A percentile compares a stretch with the other conserved stretches of the same genome.
Conservation (phyloP, 2,888 invertebrate species). For the Agelastica alni region DNA sequence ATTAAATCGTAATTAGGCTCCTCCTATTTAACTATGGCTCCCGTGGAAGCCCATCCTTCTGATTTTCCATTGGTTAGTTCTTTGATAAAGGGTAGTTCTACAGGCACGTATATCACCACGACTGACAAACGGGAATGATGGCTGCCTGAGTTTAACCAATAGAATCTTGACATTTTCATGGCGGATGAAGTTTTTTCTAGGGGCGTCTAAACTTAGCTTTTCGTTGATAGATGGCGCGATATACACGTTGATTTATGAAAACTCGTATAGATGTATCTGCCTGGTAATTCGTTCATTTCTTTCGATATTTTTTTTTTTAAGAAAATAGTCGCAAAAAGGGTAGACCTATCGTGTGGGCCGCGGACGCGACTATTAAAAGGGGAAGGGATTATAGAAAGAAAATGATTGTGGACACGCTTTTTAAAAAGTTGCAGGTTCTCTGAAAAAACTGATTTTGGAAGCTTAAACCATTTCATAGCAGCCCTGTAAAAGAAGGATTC, state of each 20-base stretch:
- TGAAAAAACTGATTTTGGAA: too few relatives aligned
- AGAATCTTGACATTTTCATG: slow-evolving; percentile 42
- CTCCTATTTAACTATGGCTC: slow-evolving; percentile 55
- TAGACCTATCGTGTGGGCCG: too few relatives aligned
- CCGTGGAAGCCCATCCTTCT: slow-evolving; percentile 38
- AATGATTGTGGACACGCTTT: too few relatives aligned
- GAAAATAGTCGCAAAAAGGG: too few relatives aligned
- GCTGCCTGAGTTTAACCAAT: slow-evolving; percentile 59
- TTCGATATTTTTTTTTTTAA: too few relatives aligned
- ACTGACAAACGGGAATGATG: slow-evolving; percentile 58
- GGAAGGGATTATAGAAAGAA: too few relatives aligned
- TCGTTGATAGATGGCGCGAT: slow-evolving; percentile 45
- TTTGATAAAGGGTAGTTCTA: slow-evolving; percentile 48
- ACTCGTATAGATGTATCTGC: slow-evolving; percentile 1
- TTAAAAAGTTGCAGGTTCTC: too few relatives aligned
- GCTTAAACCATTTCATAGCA: too few relatives aligned
- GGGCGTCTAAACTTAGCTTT: slow-evolving; percentile 31
- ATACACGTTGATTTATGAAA: neutral
- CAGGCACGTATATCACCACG: slow-evolving; percentile 49
- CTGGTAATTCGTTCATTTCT: neutral
- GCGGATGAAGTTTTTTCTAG: slow-evolving; percentile 30
- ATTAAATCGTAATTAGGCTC: slow-evolving; percentile 42
- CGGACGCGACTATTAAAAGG: too few relatives aligned
- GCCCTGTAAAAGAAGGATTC: too few relatives aligned
- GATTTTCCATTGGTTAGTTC: slow-evolving; percentile 47